Evolutionary conservation across 1,140 invertebrate genomes (phyloP), one percentile per base, ranked within the genome.

Genomic region (Atopsyche davidsoni): DNA sequence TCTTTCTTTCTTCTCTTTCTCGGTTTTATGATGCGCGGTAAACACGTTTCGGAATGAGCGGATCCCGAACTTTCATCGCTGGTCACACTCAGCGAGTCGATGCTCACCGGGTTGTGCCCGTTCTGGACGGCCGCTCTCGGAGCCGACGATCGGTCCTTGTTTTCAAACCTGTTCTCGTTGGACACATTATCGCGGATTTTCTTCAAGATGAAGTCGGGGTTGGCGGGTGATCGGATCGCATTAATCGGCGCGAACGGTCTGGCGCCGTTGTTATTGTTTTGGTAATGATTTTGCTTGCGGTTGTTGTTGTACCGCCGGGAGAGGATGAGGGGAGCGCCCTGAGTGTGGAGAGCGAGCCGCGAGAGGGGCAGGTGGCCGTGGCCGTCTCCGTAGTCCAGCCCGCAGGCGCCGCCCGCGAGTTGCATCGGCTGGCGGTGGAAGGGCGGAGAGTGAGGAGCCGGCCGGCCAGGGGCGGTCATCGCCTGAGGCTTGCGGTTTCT

Each of bases 1-100:
- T 91, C 89, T 67, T 92, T 92, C 79, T 92, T 93, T 60, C 88
- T 79, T 14, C 89, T 77, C 64, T 93, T 93, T 9, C 89, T 71
- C 0, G 88, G 89, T 65, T 92, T 93, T 60, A 92, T 92, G 41
- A 92, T 89, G 35, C 89, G 75, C 17, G 89, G 89, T 58, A 92
- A 65, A 66, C 84, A 86, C 46, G 82, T 86, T 59, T 89, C 87
- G 1, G 83, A 86, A 57, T 81, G 79, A 32, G 75, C 74, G 4
- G 81, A 81, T 9, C 77, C 79, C 47, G 81, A 84, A 67, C 83
- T 86, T 66, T 87, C 84, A 63, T 87, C 85, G 64, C 83, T 86
- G 11, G 82, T 78, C 46, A 85, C 81, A 64, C 82, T 85, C 53
- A 82, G 66, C 36, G 80, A 75, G 63, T 85, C 83, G 59, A 79